phyloP scores from a whole-genome alignment of 1,140 invertebrate genomes.

The Arion vulgaris region DNA sequence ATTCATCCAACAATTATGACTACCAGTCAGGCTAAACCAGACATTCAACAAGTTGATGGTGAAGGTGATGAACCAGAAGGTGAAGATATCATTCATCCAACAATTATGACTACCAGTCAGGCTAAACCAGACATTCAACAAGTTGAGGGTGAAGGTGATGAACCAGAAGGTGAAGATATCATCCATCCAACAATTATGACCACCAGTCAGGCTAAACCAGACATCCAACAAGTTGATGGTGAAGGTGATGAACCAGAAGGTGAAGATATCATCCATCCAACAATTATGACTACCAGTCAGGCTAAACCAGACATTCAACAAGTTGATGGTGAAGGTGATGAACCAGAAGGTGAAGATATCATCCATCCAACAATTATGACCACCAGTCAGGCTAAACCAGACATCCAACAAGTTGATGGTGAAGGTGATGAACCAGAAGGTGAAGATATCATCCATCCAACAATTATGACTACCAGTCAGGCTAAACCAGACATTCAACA shows the following conservation, averaged over 20 bases:
- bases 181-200: not conserved
- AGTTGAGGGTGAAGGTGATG: conserved; percentile 16
- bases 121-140: conserved; percentile 37
- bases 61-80: not conserved
- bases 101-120: not conserved
- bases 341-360: not conserved
- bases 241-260: not conserved
- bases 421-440: not conserved
- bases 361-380: not conserved
- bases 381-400: conserved; percentile 13
- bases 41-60: conserved; percentile 30
- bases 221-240: conserved; percentile 17
- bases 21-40: conserved; percentile 4
- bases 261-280: not conserved
- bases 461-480: not conserved
- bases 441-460: not conserved
- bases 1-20: not conserved
- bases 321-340: conserved; percentile 15
- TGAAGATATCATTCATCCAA: conserved; percentile 18
- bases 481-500: conserved; percentile 35
- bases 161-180: not conserved
- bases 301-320: conserved; percentile 37
- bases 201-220: conserved; percentile 13
- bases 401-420: conserved; percentile 18
- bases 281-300: not conserved